Evolutionary conservation across 35 echinoderm and acorn worm genomes (phyloP).

Genomic region (Heliocidaris erythrogramma): DNA sequence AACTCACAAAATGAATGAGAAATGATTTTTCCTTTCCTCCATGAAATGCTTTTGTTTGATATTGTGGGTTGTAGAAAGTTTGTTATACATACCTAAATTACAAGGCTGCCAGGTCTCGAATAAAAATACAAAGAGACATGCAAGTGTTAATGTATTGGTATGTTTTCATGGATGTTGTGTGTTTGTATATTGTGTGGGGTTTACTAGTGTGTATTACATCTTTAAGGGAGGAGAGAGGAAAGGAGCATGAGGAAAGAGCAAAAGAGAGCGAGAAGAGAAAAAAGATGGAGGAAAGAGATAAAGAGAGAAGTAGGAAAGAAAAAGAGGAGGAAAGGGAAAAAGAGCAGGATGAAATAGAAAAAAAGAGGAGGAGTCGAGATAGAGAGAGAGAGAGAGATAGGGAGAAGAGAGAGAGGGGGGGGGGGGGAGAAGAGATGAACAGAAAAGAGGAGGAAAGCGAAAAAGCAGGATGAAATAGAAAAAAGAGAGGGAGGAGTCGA

Average conservation of each 20-base stretch:
- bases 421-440: too few relatives aligned
- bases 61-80: slow-evolving; percentile 39
- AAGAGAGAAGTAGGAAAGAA: neutral
- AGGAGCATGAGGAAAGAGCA: neutral
- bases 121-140: slow-evolving; percentile 23
- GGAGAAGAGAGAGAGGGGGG: too few relatives aligned
- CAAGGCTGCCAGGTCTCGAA: neutral
- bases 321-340: neutral
- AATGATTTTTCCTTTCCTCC: slow-evolving; percentile 21
- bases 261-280: too few relatives aligned
- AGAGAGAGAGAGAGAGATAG: too few relatives aligned
- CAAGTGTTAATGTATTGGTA: neutral
- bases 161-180: neutral
- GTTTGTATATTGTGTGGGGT: neutral
- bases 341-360: too few relatives aligned
- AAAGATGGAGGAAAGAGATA: neutral
- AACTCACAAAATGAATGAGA: neutral
- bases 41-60: slow-evolving; percentile 23
- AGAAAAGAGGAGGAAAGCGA: too few relatives aligned
- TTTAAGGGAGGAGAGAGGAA: neutral
- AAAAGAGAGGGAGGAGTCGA: too few relatives aligned
- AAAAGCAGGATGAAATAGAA: too few relatives aligned
- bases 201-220: neutral
- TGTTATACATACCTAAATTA: slow-evolving; percentile 36
- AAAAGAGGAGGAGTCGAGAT: too few relatives aligned